A percentile compares a stretch with the other conserved stretches of the same genome.
These are phyloP conservation scores for Bovichtus diacanthus DNA, from an alignment of 2,797 vertebrate genomes.

Conservation along the genomic window DNA sequence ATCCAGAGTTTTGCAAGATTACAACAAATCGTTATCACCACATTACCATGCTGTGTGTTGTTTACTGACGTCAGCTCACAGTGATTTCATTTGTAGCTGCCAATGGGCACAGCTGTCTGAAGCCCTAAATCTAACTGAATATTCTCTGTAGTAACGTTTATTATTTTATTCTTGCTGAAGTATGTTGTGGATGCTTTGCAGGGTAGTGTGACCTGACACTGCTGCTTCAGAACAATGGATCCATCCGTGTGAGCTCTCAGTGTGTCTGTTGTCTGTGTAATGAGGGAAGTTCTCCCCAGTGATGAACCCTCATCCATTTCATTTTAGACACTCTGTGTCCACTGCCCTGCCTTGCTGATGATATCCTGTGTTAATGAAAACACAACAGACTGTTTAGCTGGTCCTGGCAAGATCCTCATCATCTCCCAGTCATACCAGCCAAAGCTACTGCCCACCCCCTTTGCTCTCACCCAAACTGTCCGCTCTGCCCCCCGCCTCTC, in stretches of 20 bases:
- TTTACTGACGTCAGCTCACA: constrained; percentile 4
- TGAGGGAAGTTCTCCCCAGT: constrained; percentile 68
- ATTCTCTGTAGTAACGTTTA: constrained; percentile 12
- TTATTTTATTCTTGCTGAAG: constrained; percentile 39
- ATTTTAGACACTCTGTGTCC: constrained; percentile 65
- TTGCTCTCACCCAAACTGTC: constrained; percentile 47
- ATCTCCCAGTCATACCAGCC: constrained; percentile 57
- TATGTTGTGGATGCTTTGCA: constrained; percentile 33
- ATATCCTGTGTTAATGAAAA: constrained; percentile 75
- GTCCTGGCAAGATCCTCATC: constrained; percentile 63
- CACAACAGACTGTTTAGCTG: constrained; percentile 65
- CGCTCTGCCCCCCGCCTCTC: constrained; percentile 34
- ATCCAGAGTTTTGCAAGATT: background rate
- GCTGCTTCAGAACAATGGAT: constrained; percentile 55
- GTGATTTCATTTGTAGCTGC: constrained; percentile 10
- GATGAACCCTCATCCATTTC: constrained; percentile 74
- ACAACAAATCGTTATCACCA: background rate
- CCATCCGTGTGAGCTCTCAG: constrained; percentile 45
- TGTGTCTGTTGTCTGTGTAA: constrained; percentile 62
- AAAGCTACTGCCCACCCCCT: constrained; percentile 44
- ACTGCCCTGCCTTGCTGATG: constrained; percentile 42
- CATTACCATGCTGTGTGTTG: background rate
- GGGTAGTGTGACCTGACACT: constrained; percentile 55
- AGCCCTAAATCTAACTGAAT: background rate
- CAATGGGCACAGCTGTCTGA: constrained; percentile 3